A percentile compares a stretch with the other conserved stretches of the same genome.
phyloP scores from a whole-genome alignment of 1,140 invertebrate species.

The Tenebrio molitor region DNA sequence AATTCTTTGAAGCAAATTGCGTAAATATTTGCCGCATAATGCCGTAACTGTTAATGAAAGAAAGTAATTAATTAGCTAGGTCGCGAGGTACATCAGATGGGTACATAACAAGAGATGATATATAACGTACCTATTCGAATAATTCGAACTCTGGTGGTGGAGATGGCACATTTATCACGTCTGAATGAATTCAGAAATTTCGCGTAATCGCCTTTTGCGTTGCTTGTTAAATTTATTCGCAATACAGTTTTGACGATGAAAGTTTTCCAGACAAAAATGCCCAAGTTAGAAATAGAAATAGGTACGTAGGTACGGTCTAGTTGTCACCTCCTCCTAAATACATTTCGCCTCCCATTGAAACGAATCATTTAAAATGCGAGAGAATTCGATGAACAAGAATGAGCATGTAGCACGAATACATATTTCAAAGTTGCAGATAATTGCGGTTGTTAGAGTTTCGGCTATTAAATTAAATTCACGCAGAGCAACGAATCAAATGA shows the following conservation, averaged over 20 bases:
- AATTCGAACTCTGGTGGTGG: constrained; percentile 25
- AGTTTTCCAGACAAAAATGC: constrained; percentile 24
- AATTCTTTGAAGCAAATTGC: too few relatives aligned
- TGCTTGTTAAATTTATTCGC: constrained; percentile 34
- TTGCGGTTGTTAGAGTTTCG: constrained; percentile 34
- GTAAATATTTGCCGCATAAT: neutral
- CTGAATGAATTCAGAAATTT: constrained; percentile 33
- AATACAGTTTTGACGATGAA: constrained; percentile 37
- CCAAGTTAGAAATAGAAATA: constrained; percentile 34
- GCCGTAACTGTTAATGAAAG: constrained; percentile 1
- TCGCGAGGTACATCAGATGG: constrained; percentile 2
- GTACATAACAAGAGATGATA: constrained; percentile 13
- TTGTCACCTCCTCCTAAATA: constrained; percentile 33
- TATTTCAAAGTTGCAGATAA: constrained; percentile 28
- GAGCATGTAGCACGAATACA: constrained; percentile 22
- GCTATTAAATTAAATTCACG: constrained; percentile 25
- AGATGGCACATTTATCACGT: constrained; percentile 27
- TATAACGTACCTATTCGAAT: constrained; percentile 8
- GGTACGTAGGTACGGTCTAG: constrained; percentile 8
- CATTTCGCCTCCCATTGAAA: constrained; percentile 22
- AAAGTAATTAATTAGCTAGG: neutral
- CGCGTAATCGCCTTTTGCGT: constrained; percentile 25
- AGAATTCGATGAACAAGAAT: constrained; percentile 21
- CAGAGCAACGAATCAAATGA: constrained; percentile 1
- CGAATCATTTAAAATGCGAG: constrained; percentile 8